Evolutionary conservation across 2,797 vertebrate species (phyloP).

Genomic region (Aviceda leuphotes): DNA sequence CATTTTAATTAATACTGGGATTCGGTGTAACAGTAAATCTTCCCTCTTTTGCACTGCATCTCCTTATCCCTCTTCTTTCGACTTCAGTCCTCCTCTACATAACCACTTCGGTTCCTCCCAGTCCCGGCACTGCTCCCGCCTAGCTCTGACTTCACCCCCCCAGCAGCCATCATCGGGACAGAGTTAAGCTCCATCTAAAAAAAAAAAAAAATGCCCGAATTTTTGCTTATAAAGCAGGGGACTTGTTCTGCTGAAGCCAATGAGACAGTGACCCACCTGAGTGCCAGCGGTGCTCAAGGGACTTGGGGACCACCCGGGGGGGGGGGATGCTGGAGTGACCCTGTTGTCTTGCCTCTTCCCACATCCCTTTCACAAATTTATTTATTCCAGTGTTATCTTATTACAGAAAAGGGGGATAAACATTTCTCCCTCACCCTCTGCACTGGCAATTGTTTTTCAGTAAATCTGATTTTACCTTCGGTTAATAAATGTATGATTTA

Average conservation of each 20-base stretch:
- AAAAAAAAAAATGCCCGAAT: not conserved
- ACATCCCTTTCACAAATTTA: not conserved
- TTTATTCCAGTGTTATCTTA: not conserved
- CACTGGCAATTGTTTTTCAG: not conserved
- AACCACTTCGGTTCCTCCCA: not conserved
- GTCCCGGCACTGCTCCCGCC: not conserved
- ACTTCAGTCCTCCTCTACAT: not conserved
- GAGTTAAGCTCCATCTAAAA: not conserved
- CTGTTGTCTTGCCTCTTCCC: not conserved
- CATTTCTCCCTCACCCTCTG: fast-evolving
- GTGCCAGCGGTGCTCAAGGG: not conserved
- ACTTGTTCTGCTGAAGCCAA: not conserved
- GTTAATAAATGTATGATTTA: not conserved
- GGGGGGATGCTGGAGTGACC: not conserved
- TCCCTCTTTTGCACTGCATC: not conserved
- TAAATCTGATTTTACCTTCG: not conserved
- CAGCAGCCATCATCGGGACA: fast-evolving
- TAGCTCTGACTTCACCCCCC: not conserved
- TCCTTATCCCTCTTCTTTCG: not conserved
- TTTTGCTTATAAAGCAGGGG: not conserved
- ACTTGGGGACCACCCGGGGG: fast-evolving
- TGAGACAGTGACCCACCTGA: not conserved
- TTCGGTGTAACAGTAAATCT: not conserved
- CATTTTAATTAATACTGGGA: not conserved
- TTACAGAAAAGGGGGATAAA: not conserved